Evolutionary conservation across 2,113 vertebrate genomes (phyloP).

Genomic region (Phyllostomus hastatus): DNA sequence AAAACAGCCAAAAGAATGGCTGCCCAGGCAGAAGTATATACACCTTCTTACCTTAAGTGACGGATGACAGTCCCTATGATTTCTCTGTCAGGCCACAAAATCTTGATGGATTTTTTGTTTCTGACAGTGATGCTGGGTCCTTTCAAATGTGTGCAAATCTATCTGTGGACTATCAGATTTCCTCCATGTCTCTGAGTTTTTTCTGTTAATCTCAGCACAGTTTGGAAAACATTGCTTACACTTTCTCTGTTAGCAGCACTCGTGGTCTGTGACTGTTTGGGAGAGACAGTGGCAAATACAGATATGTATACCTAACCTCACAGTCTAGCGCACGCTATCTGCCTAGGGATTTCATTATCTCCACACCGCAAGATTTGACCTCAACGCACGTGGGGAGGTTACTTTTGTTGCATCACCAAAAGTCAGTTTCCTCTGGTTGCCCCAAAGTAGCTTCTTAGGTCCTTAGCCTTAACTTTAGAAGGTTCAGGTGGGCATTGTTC

Average conservation of each 20-base stretch:
- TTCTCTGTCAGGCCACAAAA: neutral
- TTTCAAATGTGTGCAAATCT: neutral
- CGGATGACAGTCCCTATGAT: neutral
- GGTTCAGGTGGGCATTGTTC: neutral
- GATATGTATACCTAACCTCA: neutral
- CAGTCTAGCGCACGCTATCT: neutral
- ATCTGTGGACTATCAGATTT: neutral
- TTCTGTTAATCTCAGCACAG: neutral
- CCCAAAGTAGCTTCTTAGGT: neutral
- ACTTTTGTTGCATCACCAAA: neutral
- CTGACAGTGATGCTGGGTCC: neutral
- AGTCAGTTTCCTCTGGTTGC: neutral
- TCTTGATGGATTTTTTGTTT: neutral
- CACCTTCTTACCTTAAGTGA: neutral
- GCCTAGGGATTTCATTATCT: neutral
- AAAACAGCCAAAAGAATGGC: neutral
- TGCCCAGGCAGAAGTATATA: neutral
- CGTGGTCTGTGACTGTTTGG: neutral
- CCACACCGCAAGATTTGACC: neutral
- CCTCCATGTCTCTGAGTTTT: neutral
- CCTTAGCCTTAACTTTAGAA: neutral
- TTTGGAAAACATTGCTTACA: neutral
- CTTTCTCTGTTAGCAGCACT: neutral
- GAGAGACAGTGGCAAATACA: neutral
- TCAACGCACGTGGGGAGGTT: neutral